Evolutionary conservation across 2,113 vertebrate species (phyloP), one percentile per base, ranked within the genome.

Genomic region (Notothenia rossii): DNA sequence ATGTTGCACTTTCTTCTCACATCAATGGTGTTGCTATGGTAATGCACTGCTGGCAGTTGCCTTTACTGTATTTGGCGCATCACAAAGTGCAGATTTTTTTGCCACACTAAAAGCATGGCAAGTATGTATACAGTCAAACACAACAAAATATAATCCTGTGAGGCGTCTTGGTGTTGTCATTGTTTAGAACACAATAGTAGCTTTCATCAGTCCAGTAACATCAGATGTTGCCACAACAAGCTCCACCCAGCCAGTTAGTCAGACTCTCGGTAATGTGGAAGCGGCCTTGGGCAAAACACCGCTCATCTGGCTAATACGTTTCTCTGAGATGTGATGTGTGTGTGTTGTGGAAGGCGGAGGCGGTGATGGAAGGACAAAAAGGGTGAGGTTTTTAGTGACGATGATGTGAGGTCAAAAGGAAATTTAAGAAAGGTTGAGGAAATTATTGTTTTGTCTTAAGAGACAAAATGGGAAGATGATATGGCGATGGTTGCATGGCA

Each of bases 11-110:
- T 62, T 11, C 11, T 43, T 83, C 54, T 88, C 66, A 61, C 77
- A 79, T 81, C 62, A 70, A 78, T 81, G 72, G 60, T 86, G 91
- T 93, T 93, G 90, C 93, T 77, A 92, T 93, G 91, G 91, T 68
- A 81, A 92, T 82, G 14, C 66, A 55, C 50, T 22, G 66, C 82
- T 82, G 75, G 88, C 82, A 79, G 45, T 80, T 76, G 8, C 49
- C 61, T 84, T 75, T 49, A 70, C 59, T 82, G 56, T 82, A 43
- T 85, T 65, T 50, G 13, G 49, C 25, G 33, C 72, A 75, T 60
- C 11, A n/a, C 25, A 73, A 71, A 73, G 45, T 56, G 56, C 51
- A 11, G 25, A 71, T 81, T 81, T 72, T 20, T 81, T 17, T 79
- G 2, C 50, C 58, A 48, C 60, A 53, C 25, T 67, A 10, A 55